Conservation (phyloP, 2,797 vertebrate species). For the Leptoclinus maculatus region DNA sequence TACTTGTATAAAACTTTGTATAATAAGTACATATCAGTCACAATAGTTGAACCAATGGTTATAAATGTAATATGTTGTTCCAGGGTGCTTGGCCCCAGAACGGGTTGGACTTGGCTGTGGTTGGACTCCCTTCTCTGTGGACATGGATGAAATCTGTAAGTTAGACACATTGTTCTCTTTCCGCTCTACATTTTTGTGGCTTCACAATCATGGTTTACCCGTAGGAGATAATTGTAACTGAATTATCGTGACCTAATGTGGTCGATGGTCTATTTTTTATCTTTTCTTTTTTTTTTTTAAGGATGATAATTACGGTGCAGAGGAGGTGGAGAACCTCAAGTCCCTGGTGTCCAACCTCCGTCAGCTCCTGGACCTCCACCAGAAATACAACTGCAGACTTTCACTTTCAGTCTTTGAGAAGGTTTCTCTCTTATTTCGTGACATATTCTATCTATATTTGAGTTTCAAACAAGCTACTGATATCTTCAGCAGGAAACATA, state of each 20-base stretch:
- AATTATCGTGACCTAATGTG: not conserved
- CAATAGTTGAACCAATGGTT: not conserved
- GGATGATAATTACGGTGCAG: slow-evolving; percentile 82
- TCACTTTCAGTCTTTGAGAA: slow-evolving; percentile 94
- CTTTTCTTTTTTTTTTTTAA: slow-evolving; percentile 55
- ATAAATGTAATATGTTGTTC: slow-evolving; percentile 2
- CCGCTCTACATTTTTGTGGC: not conserved
- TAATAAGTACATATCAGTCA: not conserved
- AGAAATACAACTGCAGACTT: slow-evolving; percentile 92
- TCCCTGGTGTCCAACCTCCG: slow-evolving; percentile 87
- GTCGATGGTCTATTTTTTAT: not conserved
- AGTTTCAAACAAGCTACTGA: not conserved
- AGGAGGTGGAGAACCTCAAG: slow-evolving; percentile 87
- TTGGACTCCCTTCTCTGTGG: slow-evolving; percentile 86
- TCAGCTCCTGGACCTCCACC: slow-evolving; percentile 88
- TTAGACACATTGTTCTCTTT: slow-evolving; percentile 1
- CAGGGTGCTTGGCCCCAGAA: slow-evolving; percentile 96
- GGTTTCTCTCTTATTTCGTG: slow-evolving; percentile 69
- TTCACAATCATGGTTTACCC: not conserved
- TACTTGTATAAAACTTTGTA: not conserved
- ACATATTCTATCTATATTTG: not conserved
- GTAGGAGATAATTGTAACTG: not conserved
- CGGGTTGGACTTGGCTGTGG: slow-evolving; percentile 90
- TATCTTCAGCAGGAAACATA: not conserved
- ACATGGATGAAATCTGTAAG: slow-evolving; percentile 89